These are phyloP conservation scores for Rhodinocichla rosea DNA, from an alignment of 2,113 vertebrate species.

Conservation along the genomic window DNA sequence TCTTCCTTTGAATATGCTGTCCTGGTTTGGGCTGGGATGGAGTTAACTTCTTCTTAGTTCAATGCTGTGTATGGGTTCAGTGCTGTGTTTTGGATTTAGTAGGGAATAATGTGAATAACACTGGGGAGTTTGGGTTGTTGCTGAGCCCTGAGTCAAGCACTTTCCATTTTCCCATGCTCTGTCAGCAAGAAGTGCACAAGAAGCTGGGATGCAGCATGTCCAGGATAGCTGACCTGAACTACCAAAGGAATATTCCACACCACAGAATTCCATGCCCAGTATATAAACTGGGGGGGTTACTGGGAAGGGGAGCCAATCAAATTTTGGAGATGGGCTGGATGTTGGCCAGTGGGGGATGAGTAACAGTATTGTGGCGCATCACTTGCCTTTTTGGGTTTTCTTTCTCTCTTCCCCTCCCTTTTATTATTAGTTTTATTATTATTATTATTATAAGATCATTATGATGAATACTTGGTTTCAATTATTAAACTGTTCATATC, in stretches of 20 bases:
- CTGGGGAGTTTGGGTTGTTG: background rate
- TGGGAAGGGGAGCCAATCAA: accelerated
- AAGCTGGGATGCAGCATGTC: background rate
- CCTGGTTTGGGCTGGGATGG: background rate
- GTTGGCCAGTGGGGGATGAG: background rate
- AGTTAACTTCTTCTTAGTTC: background rate
- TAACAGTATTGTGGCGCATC: background rate
- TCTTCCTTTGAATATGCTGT: background rate
- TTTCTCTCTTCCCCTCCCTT: background rate
- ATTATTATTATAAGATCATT: background rate
- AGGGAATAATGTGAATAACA: background rate
- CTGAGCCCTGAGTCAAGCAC: background rate
- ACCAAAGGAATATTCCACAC: background rate
- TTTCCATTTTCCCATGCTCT: background rate
- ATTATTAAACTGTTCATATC: background rate
- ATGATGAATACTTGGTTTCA: background rate
- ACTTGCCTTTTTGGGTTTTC: background rate
- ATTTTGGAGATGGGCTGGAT: background rate
- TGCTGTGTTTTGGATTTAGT: background rate
- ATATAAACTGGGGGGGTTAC: background rate
- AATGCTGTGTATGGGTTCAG: background rate
- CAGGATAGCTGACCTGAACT: background rate
- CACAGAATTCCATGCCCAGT: background rate
- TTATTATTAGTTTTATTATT: background rate
- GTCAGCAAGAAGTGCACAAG: background rate